These are phyloP conservation scores for Lathamus discolor DNA, from an alignment of 2,113 vertebrate genomes.

Conservation along the genomic window DNA sequence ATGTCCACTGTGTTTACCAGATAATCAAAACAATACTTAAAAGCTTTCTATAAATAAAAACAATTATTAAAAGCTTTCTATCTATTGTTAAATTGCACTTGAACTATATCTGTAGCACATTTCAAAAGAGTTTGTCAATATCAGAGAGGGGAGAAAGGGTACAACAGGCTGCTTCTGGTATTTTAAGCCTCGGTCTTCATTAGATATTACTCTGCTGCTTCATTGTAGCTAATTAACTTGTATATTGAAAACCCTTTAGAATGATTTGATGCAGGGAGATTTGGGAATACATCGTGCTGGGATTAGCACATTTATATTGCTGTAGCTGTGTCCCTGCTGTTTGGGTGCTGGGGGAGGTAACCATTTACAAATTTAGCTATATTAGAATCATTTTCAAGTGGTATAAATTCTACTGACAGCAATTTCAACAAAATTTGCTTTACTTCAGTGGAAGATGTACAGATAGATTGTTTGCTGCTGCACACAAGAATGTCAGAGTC, in stretches of 20 bases:
- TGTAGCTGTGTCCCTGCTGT: neutral
- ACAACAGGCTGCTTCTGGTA: neutral
- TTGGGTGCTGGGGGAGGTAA: slow-evolving; percentile 37
- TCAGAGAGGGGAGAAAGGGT: neutral
- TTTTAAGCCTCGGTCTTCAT: slow-evolving; percentile 13
- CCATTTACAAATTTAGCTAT: slow-evolving; percentile 18
- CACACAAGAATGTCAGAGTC: neutral
- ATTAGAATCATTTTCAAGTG: neutral
- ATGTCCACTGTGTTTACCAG: neutral
- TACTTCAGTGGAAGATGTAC: neutral
- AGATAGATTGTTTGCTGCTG: neutral
- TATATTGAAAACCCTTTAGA: slow-evolving; percentile 62
- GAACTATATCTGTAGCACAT: neutral
- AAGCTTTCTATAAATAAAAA: neutral
- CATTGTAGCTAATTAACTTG: slow-evolving; percentile 60
- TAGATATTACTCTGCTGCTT: slow-evolving; percentile 27
- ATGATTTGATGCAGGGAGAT: slow-evolving; percentile 46
- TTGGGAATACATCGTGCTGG: slow-evolving; percentile 49
- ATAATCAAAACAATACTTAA: neutral
- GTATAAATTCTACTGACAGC: neutral
- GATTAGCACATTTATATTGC: slow-evolving; percentile 50
- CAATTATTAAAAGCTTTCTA: neutral
- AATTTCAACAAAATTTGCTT: neutral
- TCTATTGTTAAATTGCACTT: neutral
- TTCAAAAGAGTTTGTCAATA: neutral